Evolutionary conservation across 2,797 vertebrate species (phyloP).

Genomic region (Spea hammondii): DNA sequence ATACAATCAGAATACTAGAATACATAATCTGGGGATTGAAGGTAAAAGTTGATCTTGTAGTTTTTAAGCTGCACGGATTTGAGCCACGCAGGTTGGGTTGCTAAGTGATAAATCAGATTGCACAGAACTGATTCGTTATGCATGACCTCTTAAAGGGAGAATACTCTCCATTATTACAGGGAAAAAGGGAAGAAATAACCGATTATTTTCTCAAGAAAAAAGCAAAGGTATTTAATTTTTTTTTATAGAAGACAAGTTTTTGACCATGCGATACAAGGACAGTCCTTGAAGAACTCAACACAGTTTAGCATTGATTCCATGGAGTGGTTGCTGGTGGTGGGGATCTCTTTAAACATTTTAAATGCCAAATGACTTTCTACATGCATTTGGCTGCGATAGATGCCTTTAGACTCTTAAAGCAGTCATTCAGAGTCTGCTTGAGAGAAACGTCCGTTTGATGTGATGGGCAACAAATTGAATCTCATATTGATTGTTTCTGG

Average conservation of each 20-base stretch:
- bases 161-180: background rate
- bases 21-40: too few relatives aligned
- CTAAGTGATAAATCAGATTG: constrained; percentile 20
- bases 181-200: background rate
- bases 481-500: constrained; percentile 44
- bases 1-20: too few relatives aligned
- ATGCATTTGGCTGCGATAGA: background rate
- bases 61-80: constrained; percentile 24
- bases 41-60: background rate
- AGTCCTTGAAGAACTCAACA: too few relatives aligned
- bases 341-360: constrained; percentile 9
- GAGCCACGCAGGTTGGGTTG: constrained; percentile 9
- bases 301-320: too few relatives aligned
- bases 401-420: background rate
- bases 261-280: too few relatives aligned
- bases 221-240: too few relatives aligned
- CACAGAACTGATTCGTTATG: constrained; percentile 27
- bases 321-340: background rate
- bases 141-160: constrained; percentile 32
- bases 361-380: constrained; percentile 14
- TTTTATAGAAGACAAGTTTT: too few relatives aligned
- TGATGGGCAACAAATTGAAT: constrained; percentile 12
- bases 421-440: background rate
- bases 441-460: background rate
- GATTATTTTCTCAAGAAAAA: too few relatives aligned